Percentiles rank a stretch among this genome's conserved stretches.
phyloP scores from a whole-genome alignment of 2,797 vertebrate species.

The Lagocephalus sceleratus region DNA sequence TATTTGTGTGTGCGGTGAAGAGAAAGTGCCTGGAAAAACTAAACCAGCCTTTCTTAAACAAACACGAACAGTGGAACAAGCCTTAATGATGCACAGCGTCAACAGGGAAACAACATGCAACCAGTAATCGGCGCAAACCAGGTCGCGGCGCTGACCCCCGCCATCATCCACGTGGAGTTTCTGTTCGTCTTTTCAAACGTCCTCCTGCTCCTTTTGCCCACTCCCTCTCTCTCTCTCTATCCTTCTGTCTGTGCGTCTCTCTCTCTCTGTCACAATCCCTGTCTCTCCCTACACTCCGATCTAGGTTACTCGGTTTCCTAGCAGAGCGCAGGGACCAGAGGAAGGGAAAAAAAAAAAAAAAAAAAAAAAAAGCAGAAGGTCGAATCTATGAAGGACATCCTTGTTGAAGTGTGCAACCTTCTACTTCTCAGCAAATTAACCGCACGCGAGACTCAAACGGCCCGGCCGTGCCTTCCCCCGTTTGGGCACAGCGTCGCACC shows the following conservation, averaged over 20 bases:
- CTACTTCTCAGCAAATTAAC: constrained; percentile 63
- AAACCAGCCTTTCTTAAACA: constrained; percentile 64
- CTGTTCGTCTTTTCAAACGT: constrained; percentile 32
- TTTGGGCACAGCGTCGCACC: constrained; percentile 34
- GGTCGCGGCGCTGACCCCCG: constrained; percentile 53
- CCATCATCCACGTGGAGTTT: constrained; percentile 47
- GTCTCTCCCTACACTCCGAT: constrained; percentile 58
- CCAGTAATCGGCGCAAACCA: constrained; percentile 63
- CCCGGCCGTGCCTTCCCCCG: constrained; percentile 33
- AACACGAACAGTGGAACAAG: constrained; percentile 67
- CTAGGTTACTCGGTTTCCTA: constrained; percentile 82
- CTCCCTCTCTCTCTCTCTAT: constrained; percentile 21
- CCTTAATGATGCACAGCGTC: constrained; percentile 66
- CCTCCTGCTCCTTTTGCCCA: constrained; percentile 23
- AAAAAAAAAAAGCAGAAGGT: constrained; percentile 71
- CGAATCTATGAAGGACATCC: constrained; percentile 79
- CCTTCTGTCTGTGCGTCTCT: constrained; percentile 15
- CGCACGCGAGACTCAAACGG: constrained; percentile 45
- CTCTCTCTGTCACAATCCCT: constrained; percentile 37
- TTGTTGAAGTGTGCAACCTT: constrained; percentile 75
- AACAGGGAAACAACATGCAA: constrained; percentile 60
- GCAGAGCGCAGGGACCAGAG: constrained; percentile 74
- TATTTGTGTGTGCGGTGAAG: constrained; percentile 35
- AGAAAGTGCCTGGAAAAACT: constrained; percentile 58
- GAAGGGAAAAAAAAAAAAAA: constrained; percentile 30